A percentile compares a stretch with the other conserved stretches of the same genome.
phyloP scores from a whole-genome alignment of 2,113 vertebrate genomes.

The Xenopus laevis region DNA sequence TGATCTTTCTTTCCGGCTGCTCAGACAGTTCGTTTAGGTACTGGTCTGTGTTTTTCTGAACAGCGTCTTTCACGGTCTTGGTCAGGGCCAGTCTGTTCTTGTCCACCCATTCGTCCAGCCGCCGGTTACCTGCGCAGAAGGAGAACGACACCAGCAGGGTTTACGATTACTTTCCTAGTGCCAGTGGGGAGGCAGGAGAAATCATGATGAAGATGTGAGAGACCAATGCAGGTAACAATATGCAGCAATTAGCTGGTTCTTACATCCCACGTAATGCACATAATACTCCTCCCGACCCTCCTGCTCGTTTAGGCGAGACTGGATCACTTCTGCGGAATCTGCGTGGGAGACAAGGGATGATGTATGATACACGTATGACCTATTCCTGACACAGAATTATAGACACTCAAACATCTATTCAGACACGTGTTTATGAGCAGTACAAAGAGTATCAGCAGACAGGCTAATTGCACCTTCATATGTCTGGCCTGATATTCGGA shows the following conservation, averaged over 20 bases:
- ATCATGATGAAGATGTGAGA: too few relatives aligned
- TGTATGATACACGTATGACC: too few relatives aligned
- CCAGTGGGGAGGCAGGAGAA: too few relatives aligned
- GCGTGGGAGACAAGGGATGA: constrained; percentile 6
- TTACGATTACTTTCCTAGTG: too few relatives aligned
- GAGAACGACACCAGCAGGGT: not conserved
- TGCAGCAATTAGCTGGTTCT: constrained; percentile 53
- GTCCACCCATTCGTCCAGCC: constrained; percentile 90
- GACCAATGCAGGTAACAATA: too few relatives aligned
- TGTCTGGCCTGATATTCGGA: too few relatives aligned
- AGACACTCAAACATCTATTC: too few relatives aligned
- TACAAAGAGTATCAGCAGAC: too few relatives aligned
- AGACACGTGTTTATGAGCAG: too few relatives aligned
- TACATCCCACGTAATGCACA: constrained; percentile 92
- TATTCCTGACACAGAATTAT: too few relatives aligned
- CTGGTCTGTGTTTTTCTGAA: constrained; percentile 82
- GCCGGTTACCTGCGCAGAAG: constrained; percentile 76
- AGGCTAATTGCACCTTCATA: too few relatives aligned
- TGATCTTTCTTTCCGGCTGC: constrained; percentile 90
- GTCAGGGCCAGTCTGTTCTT: constrained; percentile 84
- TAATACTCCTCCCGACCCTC: constrained; percentile 90
- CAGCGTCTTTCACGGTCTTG: constrained; percentile 88
- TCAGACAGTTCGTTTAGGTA: constrained; percentile 78
- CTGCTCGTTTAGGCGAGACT: constrained; percentile 87
- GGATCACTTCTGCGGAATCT: constrained; percentile 93